phyloP scores from a whole-genome alignment of 2,888 invertebrate species.

The Spisula solida region DNA sequence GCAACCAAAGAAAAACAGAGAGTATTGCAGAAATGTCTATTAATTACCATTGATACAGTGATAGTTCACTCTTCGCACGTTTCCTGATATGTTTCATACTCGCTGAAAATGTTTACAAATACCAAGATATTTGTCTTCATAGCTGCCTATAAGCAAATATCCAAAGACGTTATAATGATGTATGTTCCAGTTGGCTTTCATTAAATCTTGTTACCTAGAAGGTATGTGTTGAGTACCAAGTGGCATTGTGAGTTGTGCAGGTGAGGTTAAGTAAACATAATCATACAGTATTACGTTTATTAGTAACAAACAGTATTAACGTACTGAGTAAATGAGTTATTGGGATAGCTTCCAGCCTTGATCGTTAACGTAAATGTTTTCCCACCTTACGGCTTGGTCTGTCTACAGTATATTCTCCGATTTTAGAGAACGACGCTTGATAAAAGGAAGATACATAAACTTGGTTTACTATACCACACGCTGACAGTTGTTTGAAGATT shows the following conservation, averaged over 20 bases:
- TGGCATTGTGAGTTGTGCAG: background rate
- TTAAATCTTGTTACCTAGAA: background rate
- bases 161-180: background rate
- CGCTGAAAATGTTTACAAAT: background rate
- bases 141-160: background rate
- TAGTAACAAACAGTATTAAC: too few species aligned
- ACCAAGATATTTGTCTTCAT: slow-evolving; percentile 5
- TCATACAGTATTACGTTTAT: too few species aligned
- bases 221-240: background rate
- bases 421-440: background rate
- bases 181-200: background rate
- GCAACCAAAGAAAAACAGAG: too few species aligned
- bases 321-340: too few species aligned
- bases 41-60: background rate
- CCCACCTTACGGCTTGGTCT: background rate
- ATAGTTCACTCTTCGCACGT: background rate
- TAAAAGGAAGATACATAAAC: background rate
- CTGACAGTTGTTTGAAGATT: background rate
- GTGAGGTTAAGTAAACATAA: background rate
- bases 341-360: too few species aligned
- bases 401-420: background rate
- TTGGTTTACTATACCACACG: background rate
- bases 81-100: background rate
- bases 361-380: background rate
- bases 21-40: background rate